Conservation (phyloP, 2,113 vertebrate genomes). For the Callaeas wilsoni region DNA sequence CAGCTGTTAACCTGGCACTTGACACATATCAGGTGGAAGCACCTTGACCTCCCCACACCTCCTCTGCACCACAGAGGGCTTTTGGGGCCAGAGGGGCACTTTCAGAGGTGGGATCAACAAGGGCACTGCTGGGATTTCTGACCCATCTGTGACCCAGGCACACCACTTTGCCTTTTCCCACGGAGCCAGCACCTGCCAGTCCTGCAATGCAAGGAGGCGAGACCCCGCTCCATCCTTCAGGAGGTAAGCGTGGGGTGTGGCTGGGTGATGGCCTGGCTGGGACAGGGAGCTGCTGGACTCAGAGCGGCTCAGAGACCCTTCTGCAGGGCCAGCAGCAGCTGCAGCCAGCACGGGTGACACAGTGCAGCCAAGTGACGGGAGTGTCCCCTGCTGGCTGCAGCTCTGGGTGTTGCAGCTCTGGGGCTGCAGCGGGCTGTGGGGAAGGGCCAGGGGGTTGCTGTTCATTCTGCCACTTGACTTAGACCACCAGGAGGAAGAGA, state of each 20-base stretch:
- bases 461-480: neutral
- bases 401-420: rapidly evolving
- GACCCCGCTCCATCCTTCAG: neutral
- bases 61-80: neutral
- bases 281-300: neutral
- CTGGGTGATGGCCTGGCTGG: neutral
- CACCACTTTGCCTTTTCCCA: rapidly evolving
- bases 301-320: neutral
- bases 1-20: neutral
- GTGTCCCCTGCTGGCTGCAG: constrained; percentile 29
- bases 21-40: neutral
- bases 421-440: neutral
- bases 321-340: neutral
- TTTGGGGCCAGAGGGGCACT: neutral
- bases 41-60: neutral
- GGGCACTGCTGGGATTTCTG: rapidly evolving
- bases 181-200: neutral
- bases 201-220: neutral
- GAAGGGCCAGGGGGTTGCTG: neutral
- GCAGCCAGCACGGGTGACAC: neutral
- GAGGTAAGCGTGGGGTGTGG: rapidly evolving
- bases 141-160: neutral
- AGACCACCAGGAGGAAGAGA: neutral
- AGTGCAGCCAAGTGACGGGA: neutral
- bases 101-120: neutral